Evolutionary conservation across 2,113 vertebrate genomes (phyloP).

Genomic region (Notiomystis cincta): DNA sequence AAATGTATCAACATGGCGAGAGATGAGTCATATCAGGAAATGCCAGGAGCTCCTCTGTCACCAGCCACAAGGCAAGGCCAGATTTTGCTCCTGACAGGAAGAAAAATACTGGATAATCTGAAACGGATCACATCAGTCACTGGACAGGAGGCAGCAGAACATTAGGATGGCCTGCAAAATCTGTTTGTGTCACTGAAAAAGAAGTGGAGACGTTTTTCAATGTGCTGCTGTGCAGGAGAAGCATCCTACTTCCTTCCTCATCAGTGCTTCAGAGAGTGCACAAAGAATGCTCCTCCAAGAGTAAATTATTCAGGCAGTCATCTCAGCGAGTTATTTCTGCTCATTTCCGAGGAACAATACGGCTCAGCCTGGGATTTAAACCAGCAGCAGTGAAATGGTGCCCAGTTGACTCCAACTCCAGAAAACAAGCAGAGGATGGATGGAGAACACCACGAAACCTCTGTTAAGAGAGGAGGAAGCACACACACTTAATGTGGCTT

Average conservation of each 20-base stretch:
- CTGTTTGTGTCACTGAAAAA: not conserved
- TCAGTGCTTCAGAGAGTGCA: not conserved
- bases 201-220: not conserved
- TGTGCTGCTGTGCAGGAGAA: not conserved
- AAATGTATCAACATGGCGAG: not conserved
- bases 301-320: slow-evolving; percentile 32
- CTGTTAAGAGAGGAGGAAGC: accelerated
- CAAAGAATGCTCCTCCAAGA: slow-evolving; percentile 22
- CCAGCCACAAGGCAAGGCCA: not conserved
- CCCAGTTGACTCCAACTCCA: not conserved
- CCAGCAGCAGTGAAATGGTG: slow-evolving; percentile 3
- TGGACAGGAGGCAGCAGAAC: not conserved
- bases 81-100: not conserved
- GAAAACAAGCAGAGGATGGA: not conserved
- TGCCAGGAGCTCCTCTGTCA: slow-evolving; percentile 41
- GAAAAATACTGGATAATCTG: not conserved
- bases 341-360: slow-evolving; percentile 1
- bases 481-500: accelerated
- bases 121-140: not conserved
- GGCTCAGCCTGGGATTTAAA: not conserved
- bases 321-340: slow-evolving; percentile 29
- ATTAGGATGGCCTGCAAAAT: not conserved
- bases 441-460: not conserved
- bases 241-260: not conserved
- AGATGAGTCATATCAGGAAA: slow-evolving; percentile 40